Percentiles rank a stretch among this genome's conserved stretches.
Evolutionary conservation across 2,113 vertebrate species (phyloP).

Genomic region (Hiodon tergisus): DNA sequence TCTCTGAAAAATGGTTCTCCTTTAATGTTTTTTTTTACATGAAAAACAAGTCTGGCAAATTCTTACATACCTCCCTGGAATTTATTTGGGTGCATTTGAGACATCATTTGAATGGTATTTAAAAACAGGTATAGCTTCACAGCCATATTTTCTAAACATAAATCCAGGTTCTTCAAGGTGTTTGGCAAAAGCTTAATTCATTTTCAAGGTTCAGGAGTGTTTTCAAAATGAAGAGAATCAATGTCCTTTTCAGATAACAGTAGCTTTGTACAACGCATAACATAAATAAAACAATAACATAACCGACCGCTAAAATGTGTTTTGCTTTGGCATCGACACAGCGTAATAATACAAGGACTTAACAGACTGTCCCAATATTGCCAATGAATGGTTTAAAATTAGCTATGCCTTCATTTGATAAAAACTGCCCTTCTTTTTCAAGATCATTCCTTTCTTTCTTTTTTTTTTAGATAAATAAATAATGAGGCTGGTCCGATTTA

Average conservation of each 20-base stretch:
- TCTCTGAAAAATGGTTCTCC: too few relatives aligned
- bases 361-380: too few relatives aligned
- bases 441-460: neutral
- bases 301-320: neutral
- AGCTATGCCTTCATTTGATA: neutral
- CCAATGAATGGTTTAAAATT: neutral
- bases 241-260: neutral
- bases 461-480: conserved; percentile 22
- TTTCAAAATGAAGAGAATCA: conserved; percentile 5
- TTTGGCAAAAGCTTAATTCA: neutral
- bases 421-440: conserved; percentile 10
- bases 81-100: too few relatives aligned
- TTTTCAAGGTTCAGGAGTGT: conserved; percentile 9
- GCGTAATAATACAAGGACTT: too few relatives aligned
- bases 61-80: too few relatives aligned
- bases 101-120: too few relatives aligned
- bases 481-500: conserved; percentile 21
- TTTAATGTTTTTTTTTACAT: too few relatives aligned
- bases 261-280: neutral
- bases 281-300: conserved; percentile 1
- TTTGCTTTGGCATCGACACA: too few relatives aligned
- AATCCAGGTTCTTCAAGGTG: neutral
- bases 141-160: neutral
- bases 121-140: conserved; percentile 9
- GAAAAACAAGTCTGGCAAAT: too few relatives aligned